Evolutionary conservation across 92 coral and sea anemone species (phyloP), one percentile per base, ranked within the genome.

Genomic region (Palythoa grandis): DNA sequence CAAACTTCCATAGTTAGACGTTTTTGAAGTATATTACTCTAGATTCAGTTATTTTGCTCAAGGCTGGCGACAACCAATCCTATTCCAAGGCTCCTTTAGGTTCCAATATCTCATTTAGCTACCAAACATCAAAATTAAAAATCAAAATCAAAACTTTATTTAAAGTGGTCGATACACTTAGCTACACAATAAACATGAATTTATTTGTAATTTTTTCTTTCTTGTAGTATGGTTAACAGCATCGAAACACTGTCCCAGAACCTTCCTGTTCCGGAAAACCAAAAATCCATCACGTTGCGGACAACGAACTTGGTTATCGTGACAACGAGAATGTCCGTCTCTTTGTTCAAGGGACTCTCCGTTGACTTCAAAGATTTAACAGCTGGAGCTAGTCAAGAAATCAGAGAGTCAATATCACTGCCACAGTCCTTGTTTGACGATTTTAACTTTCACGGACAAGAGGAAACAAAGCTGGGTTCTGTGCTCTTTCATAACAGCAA

Each of bases 181-280:
- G 35, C 35, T 29, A 29, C 35, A 29, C 35, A 29, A 29, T 29
- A 60, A 14, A 2, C 69, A 63, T n/a, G 10, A 63, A 2, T 19
- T 69, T 8, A 29, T 69, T 35, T 4, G 29, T 69, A 24, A 24
- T 72, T 69, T 39, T 63, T 57, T 40, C 66, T 43, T 24, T 83
- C 37, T 22, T 67, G 3, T 76, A 88, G 91, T 19, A 70, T 88
- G 17, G 43, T 88, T 8, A 88, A 83, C 58, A 68, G 72, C 7
- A 88, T 82, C 17, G 91, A 88, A 75, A 83, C 57, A 4, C 86
- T 88, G 25, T 79, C 91, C 12, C 78, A 65, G 69, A 88, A 88
- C n/a, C 63, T 88, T 6, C 91, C 91, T 9, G 56, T 79, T 47
- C 84, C 73, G 17, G 17, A 24, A 22, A 79, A 79, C 23, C 74